A percentile compares a stretch with the other conserved stretches of the same genome.
Evolutionary conservation across 2,113 vertebrate genomes (phyloP).

Genomic region (Neoarius graeffei): DNA sequence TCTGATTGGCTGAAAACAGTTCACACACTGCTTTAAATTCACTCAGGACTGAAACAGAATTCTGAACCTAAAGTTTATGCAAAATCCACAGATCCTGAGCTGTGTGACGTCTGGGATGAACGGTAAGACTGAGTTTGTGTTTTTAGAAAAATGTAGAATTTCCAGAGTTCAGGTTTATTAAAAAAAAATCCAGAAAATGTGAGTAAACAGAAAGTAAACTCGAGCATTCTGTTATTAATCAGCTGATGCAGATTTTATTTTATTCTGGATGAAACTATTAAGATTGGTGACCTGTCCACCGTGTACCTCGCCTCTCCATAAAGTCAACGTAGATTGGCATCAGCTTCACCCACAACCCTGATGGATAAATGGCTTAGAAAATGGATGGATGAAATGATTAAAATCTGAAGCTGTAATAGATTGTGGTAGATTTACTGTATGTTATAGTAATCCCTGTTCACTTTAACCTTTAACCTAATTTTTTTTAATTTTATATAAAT

Average conservation of each 20-base stretch:
- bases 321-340: too few relatives aligned
- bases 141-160: neutral
- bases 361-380: too few relatives aligned
- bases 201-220: neutral
- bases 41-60: neutral
- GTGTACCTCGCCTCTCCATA: too few relatives aligned
- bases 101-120: neutral
- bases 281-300: neutral
- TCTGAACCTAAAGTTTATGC: neutral
- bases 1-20: conserved; percentile 22
- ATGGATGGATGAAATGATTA: neutral
- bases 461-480: neutral
- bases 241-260: neutral
- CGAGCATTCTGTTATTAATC: neutral
- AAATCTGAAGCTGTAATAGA: neutral
- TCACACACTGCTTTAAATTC: conserved; percentile 30
- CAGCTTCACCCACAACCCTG: too few relatives aligned
- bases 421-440: neutral
- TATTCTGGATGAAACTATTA: neutral
- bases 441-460: neutral
- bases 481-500: too few relatives aligned
- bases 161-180: neutral
- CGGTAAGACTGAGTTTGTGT: neutral
- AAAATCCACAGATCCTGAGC: neutral
- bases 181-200: neutral